Evolutionary conservation across 2,888 invertebrate genomes (phyloP), one percentile per base, ranked within the genome.

Genomic region (Taphrorychus bicolor): DNA sequence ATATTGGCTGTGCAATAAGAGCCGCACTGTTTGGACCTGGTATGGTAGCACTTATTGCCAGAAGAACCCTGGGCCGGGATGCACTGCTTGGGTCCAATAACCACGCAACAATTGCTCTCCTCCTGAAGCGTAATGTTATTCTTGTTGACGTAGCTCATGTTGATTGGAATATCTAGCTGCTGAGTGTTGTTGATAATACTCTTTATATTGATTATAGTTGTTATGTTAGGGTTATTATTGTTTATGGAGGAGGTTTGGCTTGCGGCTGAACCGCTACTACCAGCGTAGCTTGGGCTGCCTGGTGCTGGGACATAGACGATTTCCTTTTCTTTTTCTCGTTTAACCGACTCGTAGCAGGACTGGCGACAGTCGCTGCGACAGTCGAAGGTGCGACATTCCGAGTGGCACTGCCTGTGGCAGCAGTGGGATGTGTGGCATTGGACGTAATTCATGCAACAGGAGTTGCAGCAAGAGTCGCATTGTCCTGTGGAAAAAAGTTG

Each of bases 131-230:
- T 79, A 21, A 83, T 78, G 60, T 83, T 82, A 64, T 83, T 82
- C 7, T 76, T 70, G 61, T 82, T 82, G 0, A 82, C 81, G 54
- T 78, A 82, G 66, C 82, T 82, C 2, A 83, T 70, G 19, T 74
- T 75, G 21, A 83, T 79, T 0, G 83, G 83, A 5, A 82, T 76
- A 69, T 83, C 82, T 18, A 83, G 78, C 4, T 81, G 54, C 63
- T 83, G 82, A 0, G 83, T 83, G 62, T 81, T 82, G 68, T 83
- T 83, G 41, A 83, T 78, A 5, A 82, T 73, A 65, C 82, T 83
- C 41, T 81, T 80, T 14, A 83, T 69, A 70, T 82, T 79, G 5
- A 83, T 83, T 1, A 82, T 77, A 0, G 82, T 83, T 0, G 83
- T 83, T 11, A 82, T 78, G 70, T 83, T 83, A 5, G 66, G 53